Evolutionary conservation across 2,888 invertebrate genomes (phyloP), one percentile per base, ranked within the genome.

Genomic region (Chloroclysta siterata): DNA sequence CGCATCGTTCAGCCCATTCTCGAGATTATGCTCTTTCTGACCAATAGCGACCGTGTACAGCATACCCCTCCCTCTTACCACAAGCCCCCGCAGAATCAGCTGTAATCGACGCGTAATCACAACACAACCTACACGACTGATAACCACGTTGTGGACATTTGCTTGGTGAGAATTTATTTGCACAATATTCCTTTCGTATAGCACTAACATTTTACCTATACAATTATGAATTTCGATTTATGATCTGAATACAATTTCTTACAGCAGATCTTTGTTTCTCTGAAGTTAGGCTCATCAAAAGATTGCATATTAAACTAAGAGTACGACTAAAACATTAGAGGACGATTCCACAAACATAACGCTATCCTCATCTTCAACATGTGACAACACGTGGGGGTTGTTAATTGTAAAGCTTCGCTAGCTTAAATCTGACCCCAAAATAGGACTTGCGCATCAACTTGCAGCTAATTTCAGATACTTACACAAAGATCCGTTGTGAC

Each of bases 1-100:
- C 82, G 80, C 83, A 79, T 74, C 77, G 77, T 74, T 77, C 83
- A 76, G 81, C 75, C 77, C 78, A 79, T 77, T 80, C 77, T 80
- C 75, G 71, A 81, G 79, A 82, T 85, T 82, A 81, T 76, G 73
- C 66, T 69, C 69, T 65, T 63, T 54, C 60, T 73, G 72, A 60
- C 84, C 84, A 86, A 85, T 84, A 57, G 71, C 69, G 63, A 62
- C 29, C 58, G 64, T 63, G 46, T 42, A 59, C 60, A 60, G 61
- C 55, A 50, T 57, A 53, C 66, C 69, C 68, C 68, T 65, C 68
- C 64, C 65, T 41, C 55, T 7, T 58, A 28, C 39, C 61, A 28
- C 61, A 42, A 61, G 65, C 69, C 66, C 68, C 67, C 69, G 74
- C 66, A 68, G 67, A 72, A 78, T 83, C 85, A 84, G 82, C 80